Conservation (phyloP, 2,113 vertebrate species). For the Raja brachyura region DNA sequence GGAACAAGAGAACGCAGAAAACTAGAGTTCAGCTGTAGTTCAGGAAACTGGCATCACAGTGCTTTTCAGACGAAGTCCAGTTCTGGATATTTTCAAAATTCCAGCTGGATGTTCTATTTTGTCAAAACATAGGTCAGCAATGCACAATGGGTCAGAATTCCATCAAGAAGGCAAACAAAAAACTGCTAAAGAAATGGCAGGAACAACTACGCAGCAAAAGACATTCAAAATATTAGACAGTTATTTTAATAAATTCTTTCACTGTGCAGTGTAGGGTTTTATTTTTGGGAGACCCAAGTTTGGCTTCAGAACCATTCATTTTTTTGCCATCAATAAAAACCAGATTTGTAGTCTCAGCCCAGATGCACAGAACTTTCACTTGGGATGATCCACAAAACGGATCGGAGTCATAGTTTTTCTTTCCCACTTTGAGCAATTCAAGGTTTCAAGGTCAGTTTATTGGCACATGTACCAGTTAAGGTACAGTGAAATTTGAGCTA, state of each 20-base stretch:
- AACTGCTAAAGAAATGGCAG: not conserved
- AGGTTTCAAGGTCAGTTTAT: too few species aligned
- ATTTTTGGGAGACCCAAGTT: not conserved
- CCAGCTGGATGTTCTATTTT: not conserved
- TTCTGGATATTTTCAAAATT: slow-evolving; percentile 19
- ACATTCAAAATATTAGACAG: not conserved
- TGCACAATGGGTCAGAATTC: not conserved
- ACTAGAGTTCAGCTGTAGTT: slow-evolving; percentile 34
- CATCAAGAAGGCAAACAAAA: not conserved
- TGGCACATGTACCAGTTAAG: too few species aligned
- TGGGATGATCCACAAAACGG: not conserved
- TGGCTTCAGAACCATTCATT: not conserved
- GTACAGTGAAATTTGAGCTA: too few species aligned
- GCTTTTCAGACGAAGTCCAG: not conserved
- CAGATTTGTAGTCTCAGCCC: not conserved
- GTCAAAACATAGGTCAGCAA: slow-evolving; percentile 15
- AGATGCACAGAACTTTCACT: not conserved
- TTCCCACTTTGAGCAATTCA: not conserved
- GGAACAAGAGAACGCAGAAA: slow-evolving; percentile 12
- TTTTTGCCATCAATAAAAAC: not conserved
- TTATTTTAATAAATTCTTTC: slow-evolving; percentile 8
- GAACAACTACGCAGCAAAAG: not conserved
- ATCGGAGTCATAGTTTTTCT: not conserved
- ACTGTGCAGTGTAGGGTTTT: not conserved
- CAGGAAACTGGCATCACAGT: slow-evolving; percentile 4